phyloP scores from a whole-genome alignment of 2,113 vertebrate genomes.

The Daubentonia madagascariensis region DNA sequence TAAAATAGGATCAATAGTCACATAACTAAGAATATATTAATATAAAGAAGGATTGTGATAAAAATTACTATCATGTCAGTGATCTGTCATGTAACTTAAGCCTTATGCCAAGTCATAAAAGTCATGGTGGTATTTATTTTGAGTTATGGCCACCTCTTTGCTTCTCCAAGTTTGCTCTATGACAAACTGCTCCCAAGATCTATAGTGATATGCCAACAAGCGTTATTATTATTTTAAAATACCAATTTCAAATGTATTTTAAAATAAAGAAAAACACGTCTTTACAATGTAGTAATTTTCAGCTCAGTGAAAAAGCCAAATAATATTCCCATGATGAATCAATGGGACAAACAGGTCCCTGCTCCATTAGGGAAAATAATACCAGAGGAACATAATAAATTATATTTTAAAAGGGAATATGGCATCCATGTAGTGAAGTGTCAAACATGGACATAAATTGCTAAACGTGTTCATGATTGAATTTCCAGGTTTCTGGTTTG shows the following conservation, averaged over 20 bases:
- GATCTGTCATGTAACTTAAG: not conserved
- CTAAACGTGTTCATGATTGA: not conserved
- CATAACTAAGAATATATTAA: not conserved
- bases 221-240: not conserved
- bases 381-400: not conserved
- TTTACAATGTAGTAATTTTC: slow-evolving; percentile 1
- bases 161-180: not conserved
- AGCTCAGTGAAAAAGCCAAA: not conserved
- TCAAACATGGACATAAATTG: not conserved
- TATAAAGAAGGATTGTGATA: not conserved
- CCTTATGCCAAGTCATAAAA: not conserved
- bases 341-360: not conserved
- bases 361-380: not conserved
- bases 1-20: not conserved
- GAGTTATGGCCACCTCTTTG: not conserved
- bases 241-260: not conserved
- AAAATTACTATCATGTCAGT: not conserved
- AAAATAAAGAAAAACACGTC: not conserved
- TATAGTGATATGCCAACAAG: not conserved
- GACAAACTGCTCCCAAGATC: not conserved
- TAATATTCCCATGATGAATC: not conserved
- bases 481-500: not conserved
- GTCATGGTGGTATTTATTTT: not conserved
- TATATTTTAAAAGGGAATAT: not conserved
- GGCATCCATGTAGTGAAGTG: not conserved